phyloP scores from a whole-genome alignment of 2,797 vertebrate genomes.

The Glossophaga mutica region DNA sequence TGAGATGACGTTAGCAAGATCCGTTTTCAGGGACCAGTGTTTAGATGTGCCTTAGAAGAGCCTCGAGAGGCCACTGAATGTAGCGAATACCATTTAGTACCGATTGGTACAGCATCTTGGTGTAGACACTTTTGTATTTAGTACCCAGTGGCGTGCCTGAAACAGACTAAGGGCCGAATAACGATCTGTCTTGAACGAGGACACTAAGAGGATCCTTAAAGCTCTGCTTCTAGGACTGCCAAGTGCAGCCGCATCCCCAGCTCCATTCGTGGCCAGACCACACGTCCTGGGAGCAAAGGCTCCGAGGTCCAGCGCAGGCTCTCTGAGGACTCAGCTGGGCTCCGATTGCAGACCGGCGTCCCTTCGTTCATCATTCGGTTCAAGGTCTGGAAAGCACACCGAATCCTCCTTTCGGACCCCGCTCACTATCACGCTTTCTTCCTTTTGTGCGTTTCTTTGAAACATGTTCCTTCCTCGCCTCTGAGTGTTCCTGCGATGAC shows the following conservation, averaged over 20 bases:
- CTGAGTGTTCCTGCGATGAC: background rate
- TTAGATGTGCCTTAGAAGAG: background rate
- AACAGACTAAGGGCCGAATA: background rate
- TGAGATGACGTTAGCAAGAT: background rate
- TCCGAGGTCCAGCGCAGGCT: background rate
- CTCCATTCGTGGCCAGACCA: background rate
- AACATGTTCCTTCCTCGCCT: background rate
- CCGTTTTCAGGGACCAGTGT: background rate
- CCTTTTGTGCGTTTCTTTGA: background rate
- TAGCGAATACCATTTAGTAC: background rate
- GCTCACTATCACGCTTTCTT: background rate
- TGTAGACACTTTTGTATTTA: background rate
- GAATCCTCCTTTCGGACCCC: background rate
- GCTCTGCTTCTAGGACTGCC: background rate
- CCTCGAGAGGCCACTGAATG: background rate
- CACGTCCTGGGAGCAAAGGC: fast-evolving
- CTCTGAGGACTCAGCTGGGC: background rate
- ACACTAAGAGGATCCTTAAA: background rate
- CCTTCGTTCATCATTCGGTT: background rate
- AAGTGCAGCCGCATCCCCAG: background rate
- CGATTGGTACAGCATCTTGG: background rate
- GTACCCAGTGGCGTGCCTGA: background rate
- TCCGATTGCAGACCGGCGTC: background rate
- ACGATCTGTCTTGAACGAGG: background rate
- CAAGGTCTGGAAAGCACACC: background rate